Evolutionary conservation across 2,113 vertebrate species (phyloP).

Genomic region (Fregetta grallaria): DNA sequence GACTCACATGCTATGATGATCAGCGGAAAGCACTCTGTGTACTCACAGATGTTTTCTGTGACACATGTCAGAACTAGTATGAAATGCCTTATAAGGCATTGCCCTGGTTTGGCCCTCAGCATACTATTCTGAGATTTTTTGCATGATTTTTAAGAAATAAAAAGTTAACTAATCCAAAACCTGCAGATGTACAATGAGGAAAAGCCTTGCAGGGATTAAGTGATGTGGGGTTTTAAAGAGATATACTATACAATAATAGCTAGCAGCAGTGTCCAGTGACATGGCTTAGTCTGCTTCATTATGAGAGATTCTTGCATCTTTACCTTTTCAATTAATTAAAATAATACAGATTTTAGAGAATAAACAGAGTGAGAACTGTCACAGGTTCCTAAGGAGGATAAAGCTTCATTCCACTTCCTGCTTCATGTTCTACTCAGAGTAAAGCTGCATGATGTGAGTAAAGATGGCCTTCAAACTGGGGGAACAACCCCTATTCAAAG

Average conservation of each 20-base stretch:
- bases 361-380: background rate
- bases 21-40: background rate
- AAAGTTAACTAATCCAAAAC: background rate
- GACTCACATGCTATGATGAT: background rate
- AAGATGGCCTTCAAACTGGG: background rate
- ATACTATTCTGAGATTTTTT: background rate
- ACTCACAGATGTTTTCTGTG: slow-evolving; percentile 2
- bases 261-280: background rate
- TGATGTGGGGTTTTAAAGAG: background rate
- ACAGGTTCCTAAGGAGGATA: background rate
- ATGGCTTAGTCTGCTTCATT: background rate
- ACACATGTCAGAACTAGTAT: background rate
- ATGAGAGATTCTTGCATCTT: background rate
- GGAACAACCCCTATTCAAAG: background rate
- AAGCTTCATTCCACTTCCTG: background rate
- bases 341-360: background rate
- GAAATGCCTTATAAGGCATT: slow-evolving; percentile 55
- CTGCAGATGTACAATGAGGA: background rate
- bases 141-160: background rate
- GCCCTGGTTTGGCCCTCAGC: background rate
- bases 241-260: background rate
- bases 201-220: background rate
- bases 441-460: background rate
- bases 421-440: background rate
- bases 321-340: background rate